Base-by-base conservation (phyloP, 1,140 invertebrate species). In the Drosophila parabipectinata region DNA sequence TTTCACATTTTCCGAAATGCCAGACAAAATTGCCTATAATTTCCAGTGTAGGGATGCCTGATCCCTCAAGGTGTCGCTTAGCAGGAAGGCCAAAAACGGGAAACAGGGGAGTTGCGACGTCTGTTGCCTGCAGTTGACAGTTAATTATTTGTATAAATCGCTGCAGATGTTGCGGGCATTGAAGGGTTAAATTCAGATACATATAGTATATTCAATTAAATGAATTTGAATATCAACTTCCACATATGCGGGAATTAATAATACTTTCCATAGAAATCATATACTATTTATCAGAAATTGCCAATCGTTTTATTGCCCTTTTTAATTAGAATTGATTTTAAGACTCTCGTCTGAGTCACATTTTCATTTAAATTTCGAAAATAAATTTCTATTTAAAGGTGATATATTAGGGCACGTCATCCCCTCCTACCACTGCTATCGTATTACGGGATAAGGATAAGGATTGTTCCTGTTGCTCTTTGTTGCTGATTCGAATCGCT, bases 91-190 rank as follows among this genome's bases (percentile, higher is more conserved):
- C 59, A 26, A 54, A 32, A 14, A 26, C 63, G 51, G 62, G 51
- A 61, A 82, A 82, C 32, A 10, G 34, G 34, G 34, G 10, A 37
- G 4, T 83, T 59, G 30, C 52, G 60, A 44, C 51, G 64, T 1
- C 24, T 39, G 56, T 51, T 68, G 59, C 78, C 82, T 87, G 83
- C 53, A 51, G 71, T 76, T 87, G 82, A 87, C 82, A 87, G 83
- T 87, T 83, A 87, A 87, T 87, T 85, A 85, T 87, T 87, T 88
- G 79, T 63, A 55, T 78, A 82, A 87, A 87, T 78, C 61, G 73
- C 21, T 62, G 74, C 77, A 87, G 82, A 74, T 85, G 81, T 78
- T 71, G 54, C 72, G 52, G 69, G 15, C 50, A 62, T 32, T 71
- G 41, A 85, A 87, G 81, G 72, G 72, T 84, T 77, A 53, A 72